Evolutionary conservation across 1,140 invertebrate species (phyloP).

Genomic region (Brachionus rotundiformis): DNA sequence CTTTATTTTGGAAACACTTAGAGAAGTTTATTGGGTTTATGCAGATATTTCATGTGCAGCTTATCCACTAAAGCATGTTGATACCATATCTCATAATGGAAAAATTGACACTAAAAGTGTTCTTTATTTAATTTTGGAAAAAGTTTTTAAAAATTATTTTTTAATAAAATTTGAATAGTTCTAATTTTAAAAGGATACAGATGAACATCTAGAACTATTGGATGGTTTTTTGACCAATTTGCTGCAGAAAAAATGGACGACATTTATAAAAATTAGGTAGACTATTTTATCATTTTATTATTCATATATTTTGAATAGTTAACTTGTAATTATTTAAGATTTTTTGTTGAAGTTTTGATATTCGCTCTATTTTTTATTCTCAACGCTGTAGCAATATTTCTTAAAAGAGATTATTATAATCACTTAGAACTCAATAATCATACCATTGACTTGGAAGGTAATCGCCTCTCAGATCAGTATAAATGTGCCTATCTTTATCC

Average conservation of each 20-base stretch:
- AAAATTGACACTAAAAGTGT: conserved; percentile 89
- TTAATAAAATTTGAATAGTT: background rate
- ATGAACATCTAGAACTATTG: conserved; percentile 90
- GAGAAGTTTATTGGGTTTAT: conserved; percentile 86
- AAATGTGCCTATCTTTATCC: conserved; percentile 53
- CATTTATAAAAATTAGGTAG: conserved; percentile 84
- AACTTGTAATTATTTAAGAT: conserved; percentile 67
- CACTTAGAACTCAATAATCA: conserved; percentile 61
- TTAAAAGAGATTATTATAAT: conserved; percentile 62
- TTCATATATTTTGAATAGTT: background rate
- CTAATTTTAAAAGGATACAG: conserved; percentile 74
- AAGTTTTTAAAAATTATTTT: conserved; percentile 68
- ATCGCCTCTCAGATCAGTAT: conserved; percentile 54
- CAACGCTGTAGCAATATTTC: conserved; percentile 80
- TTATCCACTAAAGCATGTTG: conserved; percentile 90
- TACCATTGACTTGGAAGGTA: conserved; percentile 52
- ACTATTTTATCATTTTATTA: background rate
- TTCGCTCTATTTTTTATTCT: conserved; percentile 86
- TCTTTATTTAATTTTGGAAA: conserved; percentile 95
- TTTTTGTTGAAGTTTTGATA: conserved; percentile 85
- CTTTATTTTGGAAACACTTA: conserved; percentile 87
- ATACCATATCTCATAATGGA: conserved; percentile 88
- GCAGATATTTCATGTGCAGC: conserved; percentile 91
- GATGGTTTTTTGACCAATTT: conserved; percentile 91
- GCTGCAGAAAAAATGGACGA: conserved; percentile 94